These are phyloP conservation scores for Drosophila imparisetae DNA, from an alignment of 2,888 invertebrate species.

Conservation along the genomic window DNA sequence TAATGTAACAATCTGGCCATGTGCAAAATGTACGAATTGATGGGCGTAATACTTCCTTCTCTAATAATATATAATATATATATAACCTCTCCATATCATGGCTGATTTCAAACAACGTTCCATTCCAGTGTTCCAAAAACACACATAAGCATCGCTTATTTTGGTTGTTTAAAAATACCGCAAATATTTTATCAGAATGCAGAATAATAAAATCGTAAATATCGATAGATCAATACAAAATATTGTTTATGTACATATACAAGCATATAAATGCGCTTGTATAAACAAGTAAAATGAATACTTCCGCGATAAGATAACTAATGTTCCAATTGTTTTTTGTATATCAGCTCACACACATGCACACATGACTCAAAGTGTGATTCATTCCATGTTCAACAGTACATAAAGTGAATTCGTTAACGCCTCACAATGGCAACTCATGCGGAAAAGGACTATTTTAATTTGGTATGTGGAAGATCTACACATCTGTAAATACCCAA, in stretches of 20 bases:
- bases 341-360: slow-evolving; percentile 34
- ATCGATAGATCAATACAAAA: slow-evolving; percentile 26
- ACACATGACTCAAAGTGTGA: slow-evolving; percentile 43
- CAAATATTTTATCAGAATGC: neutral
- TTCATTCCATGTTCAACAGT: slow-evolving; percentile 38
- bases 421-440: slow-evolving; percentile 57
- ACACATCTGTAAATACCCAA: slow-evolving; percentile 29
- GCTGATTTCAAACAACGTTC: neutral
- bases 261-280: slow-evolving; percentile 36
- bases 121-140: slow-evolving; percentile 11
- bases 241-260: slow-evolving; percentile 32
- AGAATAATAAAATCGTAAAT: slow-evolving; percentile 4
- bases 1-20: too few relatives aligned
- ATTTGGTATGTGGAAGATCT: slow-evolving; percentile 63
- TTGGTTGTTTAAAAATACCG: slow-evolving; percentile 20
- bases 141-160: too few relatives aligned
- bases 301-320: slow-evolving; percentile 55
- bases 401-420: slow-evolving; percentile 29
- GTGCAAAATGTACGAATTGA: neutral
- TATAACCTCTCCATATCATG: neutral
- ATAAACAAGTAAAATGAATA: slow-evolving; percentile 49
- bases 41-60: neutral
- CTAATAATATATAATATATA: neutral
- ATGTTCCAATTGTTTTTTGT: slow-evolving; percentile 51
- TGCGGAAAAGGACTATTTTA: slow-evolving; percentile 69